A percentile compares a stretch with the other conserved stretches of the same genome.
phyloP scores from a whole-genome alignment of 2,113 vertebrate genomes.

The Poeciliopsis turrubarensis region DNA sequence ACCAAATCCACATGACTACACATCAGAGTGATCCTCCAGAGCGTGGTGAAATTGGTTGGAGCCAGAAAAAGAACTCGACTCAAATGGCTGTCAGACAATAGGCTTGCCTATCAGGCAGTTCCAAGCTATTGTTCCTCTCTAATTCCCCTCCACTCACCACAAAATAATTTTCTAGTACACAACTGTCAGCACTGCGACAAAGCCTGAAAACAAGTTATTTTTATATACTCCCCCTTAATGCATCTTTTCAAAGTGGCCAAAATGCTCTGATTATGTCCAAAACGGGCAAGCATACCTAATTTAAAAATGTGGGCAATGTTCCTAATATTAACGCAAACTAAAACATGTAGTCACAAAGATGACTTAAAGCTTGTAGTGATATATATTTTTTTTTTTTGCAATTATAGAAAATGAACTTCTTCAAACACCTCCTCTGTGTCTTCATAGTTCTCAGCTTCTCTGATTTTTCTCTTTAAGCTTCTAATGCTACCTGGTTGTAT shows the following conservation, averaged over 20 bases:
- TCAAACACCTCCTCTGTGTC: not conserved
- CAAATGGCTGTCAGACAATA: conserved; percentile 51
- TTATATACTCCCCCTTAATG: not conserved
- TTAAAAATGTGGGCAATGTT: not conserved
- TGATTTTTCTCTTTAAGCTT: not conserved
- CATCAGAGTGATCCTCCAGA: not conserved
- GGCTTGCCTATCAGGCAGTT: conserved; percentile 66
- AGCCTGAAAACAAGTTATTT: conserved; percentile 32
- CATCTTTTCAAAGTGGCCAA: not conserved
- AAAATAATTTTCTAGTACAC: conserved; percentile 47
- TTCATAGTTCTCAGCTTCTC: not conserved
- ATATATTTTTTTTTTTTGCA: not conserved
- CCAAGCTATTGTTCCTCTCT: conserved; percentile 64
- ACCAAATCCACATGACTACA: not conserved
- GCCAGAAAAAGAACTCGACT: conserved; percentile 41
- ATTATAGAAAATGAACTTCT: not conserved
- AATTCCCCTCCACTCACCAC: conserved; percentile 53
- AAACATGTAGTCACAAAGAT: not conserved
- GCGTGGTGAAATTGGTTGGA: conserved; percentile 10
- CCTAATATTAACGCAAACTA: not conserved
- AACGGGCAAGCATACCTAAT: not conserved
- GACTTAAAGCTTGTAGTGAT: not conserved
- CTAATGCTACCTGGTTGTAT: not conserved
- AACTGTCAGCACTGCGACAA: conserved; percentile 67
- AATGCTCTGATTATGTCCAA: not conserved